Evolutionary conservation across 2,888 invertebrate genomes (phyloP).

Genomic region (Drosophila greeni): DNA sequence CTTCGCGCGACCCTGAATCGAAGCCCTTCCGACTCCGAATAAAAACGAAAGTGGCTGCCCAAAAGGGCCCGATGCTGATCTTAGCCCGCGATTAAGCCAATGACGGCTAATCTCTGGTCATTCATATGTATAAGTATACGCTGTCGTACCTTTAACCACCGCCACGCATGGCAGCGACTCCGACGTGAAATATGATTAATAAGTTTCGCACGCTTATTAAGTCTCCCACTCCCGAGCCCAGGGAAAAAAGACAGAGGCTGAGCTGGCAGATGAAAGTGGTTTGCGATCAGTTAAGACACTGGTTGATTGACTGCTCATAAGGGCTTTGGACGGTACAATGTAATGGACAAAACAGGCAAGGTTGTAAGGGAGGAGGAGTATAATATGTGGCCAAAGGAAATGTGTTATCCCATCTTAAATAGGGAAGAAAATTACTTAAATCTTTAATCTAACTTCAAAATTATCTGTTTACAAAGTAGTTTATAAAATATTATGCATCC

Average conservation of each 20-base stretch:
- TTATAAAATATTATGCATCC: background rate
- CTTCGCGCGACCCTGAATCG: conserved; percentile 61
- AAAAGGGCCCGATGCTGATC: conserved; percentile 56
- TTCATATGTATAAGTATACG: conserved; percentile 56
- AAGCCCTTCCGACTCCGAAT: conserved; percentile 22
- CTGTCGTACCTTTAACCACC: conserved; percentile 11
- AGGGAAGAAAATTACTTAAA: background rate
- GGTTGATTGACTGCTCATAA: conserved; percentile 54
- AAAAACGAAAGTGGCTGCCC: conserved; percentile 75
- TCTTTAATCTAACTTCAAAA: background rate
- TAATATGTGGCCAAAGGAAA: background rate
- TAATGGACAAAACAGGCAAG: background rate
- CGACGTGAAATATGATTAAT: conserved; percentile 64
- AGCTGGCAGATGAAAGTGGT: conserved; percentile 41
- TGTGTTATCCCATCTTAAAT: background rate
- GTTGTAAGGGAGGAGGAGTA: too few species aligned
- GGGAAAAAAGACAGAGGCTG: conserved; percentile 11
- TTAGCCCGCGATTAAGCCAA: conserved; percentile 66
- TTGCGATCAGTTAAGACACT: conserved; percentile 37
- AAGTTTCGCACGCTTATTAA: conserved; percentile 71
- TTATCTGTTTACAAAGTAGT: background rate
- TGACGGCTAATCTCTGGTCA: conserved; percentile 67
- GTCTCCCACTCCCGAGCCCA: conserved; percentile 33
- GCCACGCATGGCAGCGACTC: conserved; percentile 52
- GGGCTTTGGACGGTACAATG: conserved; percentile 22